Conservation (phyloP, 2,797 vertebrate species). For the Tapirus indicus region DNA sequence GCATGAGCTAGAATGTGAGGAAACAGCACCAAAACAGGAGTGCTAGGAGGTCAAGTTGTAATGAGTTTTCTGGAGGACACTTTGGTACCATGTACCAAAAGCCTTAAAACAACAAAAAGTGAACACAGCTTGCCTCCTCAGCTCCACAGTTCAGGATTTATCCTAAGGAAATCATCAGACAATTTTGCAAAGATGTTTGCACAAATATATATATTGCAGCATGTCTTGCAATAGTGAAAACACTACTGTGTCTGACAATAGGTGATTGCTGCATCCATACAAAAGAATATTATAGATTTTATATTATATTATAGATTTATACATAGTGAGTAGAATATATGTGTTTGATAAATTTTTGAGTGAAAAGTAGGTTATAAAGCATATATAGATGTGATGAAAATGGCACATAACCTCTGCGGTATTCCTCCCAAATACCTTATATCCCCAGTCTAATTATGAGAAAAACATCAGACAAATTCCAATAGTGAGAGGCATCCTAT, state of each 20-base stretch:
- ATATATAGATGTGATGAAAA: background rate
- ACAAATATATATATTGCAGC: background rate
- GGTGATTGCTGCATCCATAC: background rate
- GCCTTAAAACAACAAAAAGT: background rate
- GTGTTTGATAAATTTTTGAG: background rate
- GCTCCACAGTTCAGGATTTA: background rate
- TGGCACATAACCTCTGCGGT: background rate
- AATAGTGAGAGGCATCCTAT: background rate
- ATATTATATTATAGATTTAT: background rate
- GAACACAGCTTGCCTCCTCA: background rate
- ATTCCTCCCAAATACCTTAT: background rate
- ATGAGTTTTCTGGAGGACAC: background rate
- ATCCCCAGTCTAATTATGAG: background rate
- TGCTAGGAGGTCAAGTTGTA: background rate
- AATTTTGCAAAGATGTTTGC: background rate
- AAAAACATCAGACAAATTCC: background rate
- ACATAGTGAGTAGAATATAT: background rate
- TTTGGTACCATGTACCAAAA: background rate
- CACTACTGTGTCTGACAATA: background rate
- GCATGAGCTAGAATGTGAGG: background rate
- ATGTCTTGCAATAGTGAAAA: background rate
- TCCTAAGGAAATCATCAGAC: background rate
- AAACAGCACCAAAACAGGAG: background rate
- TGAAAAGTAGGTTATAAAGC: conserved; percentile 3
- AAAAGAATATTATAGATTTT: background rate